A percentile compares a stretch with the other conserved stretches of the same genome.
phyloP scores from a whole-genome alignment of 2,888 invertebrate genomes.

The Leucoma salicis region DNA sequence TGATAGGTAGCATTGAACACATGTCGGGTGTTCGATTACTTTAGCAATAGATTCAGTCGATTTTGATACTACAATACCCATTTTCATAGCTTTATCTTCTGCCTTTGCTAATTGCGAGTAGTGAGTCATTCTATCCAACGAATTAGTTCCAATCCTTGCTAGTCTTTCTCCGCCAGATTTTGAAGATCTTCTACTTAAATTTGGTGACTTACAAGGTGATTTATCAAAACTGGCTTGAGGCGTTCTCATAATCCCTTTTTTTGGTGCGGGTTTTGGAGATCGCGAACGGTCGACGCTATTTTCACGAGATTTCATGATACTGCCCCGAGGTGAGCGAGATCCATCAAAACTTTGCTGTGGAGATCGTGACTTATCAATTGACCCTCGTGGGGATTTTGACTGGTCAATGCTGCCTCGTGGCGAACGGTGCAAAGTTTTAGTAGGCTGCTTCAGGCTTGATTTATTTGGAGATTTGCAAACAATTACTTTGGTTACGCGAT shows the following conservation, averaged over 20 bases:
- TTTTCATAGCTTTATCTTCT: constrained; percentile 76
- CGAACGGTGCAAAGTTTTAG: constrained; percentile 69
- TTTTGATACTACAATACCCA: constrained; percentile 81
- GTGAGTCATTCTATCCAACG: constrained; percentile 72
- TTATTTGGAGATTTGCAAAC: constrained; percentile 78
- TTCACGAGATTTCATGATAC: constrained; percentile 76
- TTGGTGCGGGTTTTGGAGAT: constrained; percentile 75
- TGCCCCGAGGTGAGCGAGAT: constrained; percentile 71
- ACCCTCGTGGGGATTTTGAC: constrained; percentile 77
- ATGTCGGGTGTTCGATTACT: constrained; percentile 86
- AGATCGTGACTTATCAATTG: constrained; percentile 80
- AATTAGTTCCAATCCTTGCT: constrained; percentile 73
- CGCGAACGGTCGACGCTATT: constrained; percentile 68
- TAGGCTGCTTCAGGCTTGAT: constrained; percentile 71
- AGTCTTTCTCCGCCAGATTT: constrained; percentile 70
- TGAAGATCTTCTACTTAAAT: constrained; percentile 68
- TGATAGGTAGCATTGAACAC: constrained; percentile 88
- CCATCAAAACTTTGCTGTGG: constrained; percentile 82
- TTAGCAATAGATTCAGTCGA: constrained; percentile 79
- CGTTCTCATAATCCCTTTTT: constrained; percentile 77
- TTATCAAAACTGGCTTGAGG: constrained; percentile 77
- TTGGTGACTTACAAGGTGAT: constrained; percentile 73
- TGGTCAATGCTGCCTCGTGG: constrained; percentile 80
- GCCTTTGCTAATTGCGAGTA: constrained; percentile 76
- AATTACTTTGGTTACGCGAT: constrained; percentile 75